Conservation (phyloP, 2,113 vertebrate genomes). For the Prochilodus magdalenae region DNA sequence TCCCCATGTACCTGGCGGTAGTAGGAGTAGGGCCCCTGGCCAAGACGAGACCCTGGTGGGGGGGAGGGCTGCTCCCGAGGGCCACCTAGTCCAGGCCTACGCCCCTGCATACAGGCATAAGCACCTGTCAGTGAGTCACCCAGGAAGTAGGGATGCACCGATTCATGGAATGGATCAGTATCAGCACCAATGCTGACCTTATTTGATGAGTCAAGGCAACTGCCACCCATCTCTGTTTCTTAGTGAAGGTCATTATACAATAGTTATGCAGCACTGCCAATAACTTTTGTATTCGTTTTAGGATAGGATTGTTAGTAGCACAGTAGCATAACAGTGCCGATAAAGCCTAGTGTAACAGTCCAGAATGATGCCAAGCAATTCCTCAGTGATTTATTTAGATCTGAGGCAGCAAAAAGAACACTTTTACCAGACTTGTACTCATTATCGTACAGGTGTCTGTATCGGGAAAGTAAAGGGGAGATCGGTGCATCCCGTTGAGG, state of each 20-base stretch:
- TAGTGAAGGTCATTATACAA: too few relatives aligned
- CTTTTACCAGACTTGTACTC: too few relatives aligned
- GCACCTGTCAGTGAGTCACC: constrained; percentile 62
- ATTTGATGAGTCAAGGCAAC: not conserved
- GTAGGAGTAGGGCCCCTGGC: constrained; percentile 77
- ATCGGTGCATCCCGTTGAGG: constrained; percentile 3
- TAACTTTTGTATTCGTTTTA: too few relatives aligned
- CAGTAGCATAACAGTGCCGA: too few relatives aligned
- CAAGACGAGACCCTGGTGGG: constrained; percentile 76
- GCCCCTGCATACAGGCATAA: constrained; percentile 76
- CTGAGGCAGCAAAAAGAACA: not conserved
- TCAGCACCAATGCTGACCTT: not conserved
- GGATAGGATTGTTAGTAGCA: too few relatives aligned
- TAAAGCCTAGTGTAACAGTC: too few relatives aligned
- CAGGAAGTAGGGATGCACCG: constrained; percentile 38
- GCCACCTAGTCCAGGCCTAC: constrained; percentile 75
- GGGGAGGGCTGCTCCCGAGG: constrained; percentile 77
- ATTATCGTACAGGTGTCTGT: not conserved
- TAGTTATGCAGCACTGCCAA: too few relatives aligned
- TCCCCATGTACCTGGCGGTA: constrained; percentile 73
- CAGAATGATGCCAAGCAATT: too few relatives aligned
- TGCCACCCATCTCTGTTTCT: not conserved
- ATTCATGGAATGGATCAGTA: not conserved
- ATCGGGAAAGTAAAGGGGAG: not conserved
- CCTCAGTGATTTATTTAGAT: not conserved